A percentile compares a stretch with the other conserved stretches of the same genome.
Conservation (phyloP, 2,888 invertebrate species). For the Scaptodrosophila latifasciaeformis region DNA sequence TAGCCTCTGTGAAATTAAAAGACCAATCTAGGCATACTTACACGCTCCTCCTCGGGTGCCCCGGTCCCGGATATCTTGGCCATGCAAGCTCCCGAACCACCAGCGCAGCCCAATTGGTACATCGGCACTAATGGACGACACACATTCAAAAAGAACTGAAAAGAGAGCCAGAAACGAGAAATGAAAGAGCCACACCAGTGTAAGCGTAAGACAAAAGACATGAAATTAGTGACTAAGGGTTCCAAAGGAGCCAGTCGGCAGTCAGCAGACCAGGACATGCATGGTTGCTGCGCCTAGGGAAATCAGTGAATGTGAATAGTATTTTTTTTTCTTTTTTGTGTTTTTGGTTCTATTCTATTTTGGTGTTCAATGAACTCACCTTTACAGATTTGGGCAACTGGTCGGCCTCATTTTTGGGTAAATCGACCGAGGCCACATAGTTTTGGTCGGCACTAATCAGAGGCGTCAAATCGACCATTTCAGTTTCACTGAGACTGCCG, state of each 20-base stretch:
- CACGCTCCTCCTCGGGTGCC: slow-evolving; percentile 72
- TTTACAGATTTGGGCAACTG: slow-evolving; percentile 66
- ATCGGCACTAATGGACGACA: slow-evolving; percentile 74
- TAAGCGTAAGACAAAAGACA: slow-evolving; percentile 18
- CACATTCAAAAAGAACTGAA: slow-evolving; percentile 73
- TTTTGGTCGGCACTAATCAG: slow-evolving; percentile 72
- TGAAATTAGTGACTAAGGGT: slow-evolving; percentile 29
- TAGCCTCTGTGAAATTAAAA: no score
- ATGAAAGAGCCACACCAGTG: not conserved
- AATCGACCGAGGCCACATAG: slow-evolving; percentile 71
- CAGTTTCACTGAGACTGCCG: slow-evolving; percentile 41
- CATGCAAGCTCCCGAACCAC: slow-evolving; percentile 72
- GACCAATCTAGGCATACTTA: slow-evolving; percentile 48
- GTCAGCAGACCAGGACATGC: not conserved
- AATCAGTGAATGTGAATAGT: slow-evolving; percentile 35
- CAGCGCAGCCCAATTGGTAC: slow-evolving; percentile 73
- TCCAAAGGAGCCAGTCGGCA: no score
- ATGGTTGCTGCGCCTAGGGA: slow-evolving; percentile 26
- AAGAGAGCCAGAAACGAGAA: slow-evolving; percentile 1
- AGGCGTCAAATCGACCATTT: slow-evolving; percentile 72
- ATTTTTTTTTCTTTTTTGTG: no score
- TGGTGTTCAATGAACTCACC: slow-evolving; percentile 47
- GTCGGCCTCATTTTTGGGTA: slow-evolving; percentile 53
- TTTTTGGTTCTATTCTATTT: not conserved
- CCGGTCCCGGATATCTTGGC: slow-evolving; percentile 64